These are phyloP conservation scores for Lepas anatifera DNA, from an alignment of 2,888 invertebrate species.

Conservation along the genomic window DNA sequence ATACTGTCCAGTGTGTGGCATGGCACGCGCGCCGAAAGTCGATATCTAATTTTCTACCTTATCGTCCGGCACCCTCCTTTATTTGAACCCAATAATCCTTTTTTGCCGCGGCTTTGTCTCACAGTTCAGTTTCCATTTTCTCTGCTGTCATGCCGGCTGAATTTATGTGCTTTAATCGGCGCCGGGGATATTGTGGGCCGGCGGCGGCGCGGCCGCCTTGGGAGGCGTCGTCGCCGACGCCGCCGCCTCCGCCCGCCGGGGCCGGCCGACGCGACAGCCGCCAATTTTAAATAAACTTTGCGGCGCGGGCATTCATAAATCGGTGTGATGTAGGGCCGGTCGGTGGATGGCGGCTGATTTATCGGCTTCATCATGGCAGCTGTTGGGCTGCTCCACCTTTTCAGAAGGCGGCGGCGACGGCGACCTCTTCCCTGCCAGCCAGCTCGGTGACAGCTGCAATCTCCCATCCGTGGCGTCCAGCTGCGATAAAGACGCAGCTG, in stretches of 20 bases:
- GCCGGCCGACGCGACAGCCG: not conserved
- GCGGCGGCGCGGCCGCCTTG: not conserved
- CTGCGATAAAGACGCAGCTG: too few species aligned
- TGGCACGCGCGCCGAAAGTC: too few species aligned
- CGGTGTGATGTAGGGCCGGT: not conserved
- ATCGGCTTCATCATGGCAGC: conserved; percentile 1
- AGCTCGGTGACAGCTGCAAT: too few species aligned
- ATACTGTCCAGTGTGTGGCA: not conserved
- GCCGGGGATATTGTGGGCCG: not conserved
- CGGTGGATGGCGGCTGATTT: conserved; percentile 4
- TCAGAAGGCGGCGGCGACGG: not conserved
- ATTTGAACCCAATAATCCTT: conserved; percentile 11
- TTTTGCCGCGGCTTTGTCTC: conserved; percentile 11
- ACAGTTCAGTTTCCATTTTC: conserved; percentile 12
- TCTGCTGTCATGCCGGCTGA: conserved; percentile 8
- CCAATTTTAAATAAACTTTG: not conserved
- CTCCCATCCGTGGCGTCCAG: too few species aligned
- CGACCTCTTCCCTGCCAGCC: too few species aligned
- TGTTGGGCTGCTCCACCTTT: too few species aligned
- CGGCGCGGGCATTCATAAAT: not conserved
- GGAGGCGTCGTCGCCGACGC: not conserved
- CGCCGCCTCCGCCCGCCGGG: not conserved
- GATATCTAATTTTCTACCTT: conserved; percentile 5
- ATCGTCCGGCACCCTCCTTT: conserved; percentile 9
- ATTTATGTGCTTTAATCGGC: conserved; percentile 11